phyloP scores from a whole-genome alignment of 2,797 vertebrate species.

The Emys orbicularis region DNA sequence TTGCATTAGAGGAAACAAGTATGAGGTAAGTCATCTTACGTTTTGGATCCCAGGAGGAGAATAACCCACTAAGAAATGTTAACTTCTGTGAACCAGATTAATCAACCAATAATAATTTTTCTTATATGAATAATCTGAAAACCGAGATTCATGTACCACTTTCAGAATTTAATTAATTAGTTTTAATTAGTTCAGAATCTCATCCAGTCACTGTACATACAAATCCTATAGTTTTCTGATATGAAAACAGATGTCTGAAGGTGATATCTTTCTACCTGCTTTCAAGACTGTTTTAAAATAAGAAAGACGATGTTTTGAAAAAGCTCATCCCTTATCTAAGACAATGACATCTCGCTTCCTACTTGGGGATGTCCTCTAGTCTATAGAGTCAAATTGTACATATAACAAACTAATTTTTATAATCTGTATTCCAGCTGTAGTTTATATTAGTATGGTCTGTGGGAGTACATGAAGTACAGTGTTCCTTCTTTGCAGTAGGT shows the following conservation, averaged over 20 bases:
- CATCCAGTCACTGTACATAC: neutral
- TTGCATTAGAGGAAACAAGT: neutral
- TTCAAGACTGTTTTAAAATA: neutral
- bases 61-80: neutral
- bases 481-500: neutral
- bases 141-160: neutral
- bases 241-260: neutral
- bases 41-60: slow-evolving; percentile 10
- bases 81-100: neutral
- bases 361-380: neutral
- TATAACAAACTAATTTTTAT: neutral
- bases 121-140: slow-evolving; percentile 13
- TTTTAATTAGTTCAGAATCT: slow-evolving; percentile 1
- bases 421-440: neutral
- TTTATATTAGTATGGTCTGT: neutral
- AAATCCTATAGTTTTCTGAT: neutral
- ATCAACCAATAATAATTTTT: neutral
- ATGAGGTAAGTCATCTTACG: neutral
- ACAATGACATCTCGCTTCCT: neutral
- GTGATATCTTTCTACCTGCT: neutral
- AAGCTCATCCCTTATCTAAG: neutral
- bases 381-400: neutral
- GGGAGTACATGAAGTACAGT: neutral
- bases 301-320: neutral
- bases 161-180: neutral